Evolutionary conservation across 2,797 vertebrate species (phyloP), one percentile per base, ranked within the genome.

Genomic region (Argya squamiceps): DNA sequence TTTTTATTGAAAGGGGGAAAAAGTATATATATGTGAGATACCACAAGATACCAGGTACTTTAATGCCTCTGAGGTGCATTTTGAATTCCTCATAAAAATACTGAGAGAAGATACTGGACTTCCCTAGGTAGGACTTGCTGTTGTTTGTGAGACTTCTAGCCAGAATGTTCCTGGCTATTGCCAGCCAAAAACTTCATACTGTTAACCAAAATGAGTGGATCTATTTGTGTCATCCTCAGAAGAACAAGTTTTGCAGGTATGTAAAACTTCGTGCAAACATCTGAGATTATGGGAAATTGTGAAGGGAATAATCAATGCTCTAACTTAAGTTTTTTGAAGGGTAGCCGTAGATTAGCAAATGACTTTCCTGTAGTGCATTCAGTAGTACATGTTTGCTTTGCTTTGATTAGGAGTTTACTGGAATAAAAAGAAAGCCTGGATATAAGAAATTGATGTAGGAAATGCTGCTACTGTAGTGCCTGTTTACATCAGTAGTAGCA

Each of bases 231-330:
- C 86, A 73, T 75, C 92, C 49, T 71, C 65, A 88, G 95, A 94
- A 96, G 92, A 96, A 64, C 70, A 85, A 91, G 63, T 85, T 92
- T 83, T 94, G 44, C 89, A 97, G 96, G 96, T 97, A 96, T 96
- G 96, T 97, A 92, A 93, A 78, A 52, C 27, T 78, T 70, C 91
- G 30, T 64, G n/a, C 49, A 68, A 70, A 32, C 9, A 44, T 58
- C 59, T 65, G 55, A 95, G 75, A 52, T 58, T 23, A 59, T 87
- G 75, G 59, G 71, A 79, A 73, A 63, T 67, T 37, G 5, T 63
- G 62, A 75, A 30, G 0, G 0, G 22, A 71, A 49, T 69, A 62
- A 71, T 82, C 10, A 7, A 18, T 63, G 16, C 22, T 83, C 8
- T 59, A 86, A 23, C 15, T 55, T 11, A 36, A 47, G 11, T 47